Percentiles rank a stretch among this genome's conserved stretches.
These are phyloP conservation scores for Drosophila macrospina DNA, from an alignment of 2,888 invertebrate species.

Conservation along the genomic window DNA sequence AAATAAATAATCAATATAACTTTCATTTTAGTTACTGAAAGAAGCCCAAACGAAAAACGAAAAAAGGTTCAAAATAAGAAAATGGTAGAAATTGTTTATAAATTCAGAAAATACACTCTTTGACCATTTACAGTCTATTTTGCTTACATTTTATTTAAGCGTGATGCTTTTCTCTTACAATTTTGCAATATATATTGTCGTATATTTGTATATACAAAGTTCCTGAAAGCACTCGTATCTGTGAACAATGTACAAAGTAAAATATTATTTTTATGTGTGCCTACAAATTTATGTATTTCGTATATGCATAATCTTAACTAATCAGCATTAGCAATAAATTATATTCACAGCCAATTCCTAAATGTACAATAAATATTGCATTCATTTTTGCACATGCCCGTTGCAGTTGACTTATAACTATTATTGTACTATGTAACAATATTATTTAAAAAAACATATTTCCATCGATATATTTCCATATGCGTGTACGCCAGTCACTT, in stretches of 20 bases:
- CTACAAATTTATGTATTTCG: not conserved
- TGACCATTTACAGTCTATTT: constrained; percentile 29
- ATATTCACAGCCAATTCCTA: constrained; percentile 73
- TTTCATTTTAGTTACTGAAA: not conserved
- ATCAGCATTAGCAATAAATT: constrained; percentile 20
- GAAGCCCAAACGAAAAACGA: too few species aligned
- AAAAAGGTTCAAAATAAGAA: not conserved
- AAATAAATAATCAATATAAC: too few species aligned
- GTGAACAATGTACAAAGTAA: constrained; percentile 20
- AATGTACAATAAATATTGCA: constrained; percentile 55
- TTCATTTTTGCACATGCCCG: constrained; percentile 51
- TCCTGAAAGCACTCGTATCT: constrained; percentile 49
- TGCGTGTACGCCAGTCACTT: not conserved
- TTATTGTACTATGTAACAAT: constrained; percentile 60
- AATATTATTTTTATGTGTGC: not conserved
- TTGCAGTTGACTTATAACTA: constrained; percentile 44
- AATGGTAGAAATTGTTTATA: not conserved
- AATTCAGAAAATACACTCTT: constrained; percentile 24
- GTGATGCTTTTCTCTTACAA: constrained; percentile 15
- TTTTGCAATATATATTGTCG: constrained; percentile 11
- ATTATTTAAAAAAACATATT: constrained; percentile 12
- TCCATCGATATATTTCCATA: not conserved
- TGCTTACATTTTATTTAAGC: constrained; percentile 28
- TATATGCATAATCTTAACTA: constrained; percentile 15
- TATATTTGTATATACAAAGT: constrained; percentile 23